These are phyloP conservation scores for Latrodectus elegans DNA, from an alignment of 2,888 invertebrate species.

Conservation along the genomic window DNA sequence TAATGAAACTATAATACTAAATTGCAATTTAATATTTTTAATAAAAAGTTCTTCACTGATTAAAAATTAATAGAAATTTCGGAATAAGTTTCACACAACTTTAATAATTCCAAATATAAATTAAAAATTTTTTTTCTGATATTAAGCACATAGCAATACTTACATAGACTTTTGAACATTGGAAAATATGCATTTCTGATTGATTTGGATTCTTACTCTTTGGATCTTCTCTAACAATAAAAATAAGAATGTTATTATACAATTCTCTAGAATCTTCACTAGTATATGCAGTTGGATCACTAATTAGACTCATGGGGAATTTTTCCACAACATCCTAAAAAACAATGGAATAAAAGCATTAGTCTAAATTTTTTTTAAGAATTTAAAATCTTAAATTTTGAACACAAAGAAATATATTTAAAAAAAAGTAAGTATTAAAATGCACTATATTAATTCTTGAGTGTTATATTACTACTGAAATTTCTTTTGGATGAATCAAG, in stretches of 20 bases:
- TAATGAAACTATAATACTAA: background rate
- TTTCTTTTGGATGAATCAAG: too few species aligned
- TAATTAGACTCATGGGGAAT: conserved; percentile 92
- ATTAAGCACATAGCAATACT: background rate
- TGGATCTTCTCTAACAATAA: conserved; percentile 82
- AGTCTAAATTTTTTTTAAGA: background rate
- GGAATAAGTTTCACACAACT: too few species aligned
- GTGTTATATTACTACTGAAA: too few species aligned
- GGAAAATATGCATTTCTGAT: conserved; percentile 95
- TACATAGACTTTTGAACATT: conserved; percentile 79
- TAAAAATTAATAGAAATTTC: background rate
- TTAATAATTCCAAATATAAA: too few species aligned
- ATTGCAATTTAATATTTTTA: background rate
- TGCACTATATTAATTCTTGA: too few species aligned
- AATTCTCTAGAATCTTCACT: conserved; percentile 90
- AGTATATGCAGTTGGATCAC: conserved; percentile 97
- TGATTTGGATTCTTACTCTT: conserved; percentile 70
- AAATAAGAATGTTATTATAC: conserved; percentile 98
- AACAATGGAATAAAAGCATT: background rate
- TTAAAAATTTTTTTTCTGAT: too few species aligned
- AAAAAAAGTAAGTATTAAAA: background rate
- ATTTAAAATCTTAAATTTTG: too few species aligned
- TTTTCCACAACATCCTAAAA: conserved; percentile 89
- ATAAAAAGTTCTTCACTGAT: background rate
- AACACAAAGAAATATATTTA: background rate